Evolutionary conservation across 2,888 invertebrate genomes (phyloP), one percentile per base, ranked within the genome.

Genomic region (Aricia artaxerxes): DNA sequence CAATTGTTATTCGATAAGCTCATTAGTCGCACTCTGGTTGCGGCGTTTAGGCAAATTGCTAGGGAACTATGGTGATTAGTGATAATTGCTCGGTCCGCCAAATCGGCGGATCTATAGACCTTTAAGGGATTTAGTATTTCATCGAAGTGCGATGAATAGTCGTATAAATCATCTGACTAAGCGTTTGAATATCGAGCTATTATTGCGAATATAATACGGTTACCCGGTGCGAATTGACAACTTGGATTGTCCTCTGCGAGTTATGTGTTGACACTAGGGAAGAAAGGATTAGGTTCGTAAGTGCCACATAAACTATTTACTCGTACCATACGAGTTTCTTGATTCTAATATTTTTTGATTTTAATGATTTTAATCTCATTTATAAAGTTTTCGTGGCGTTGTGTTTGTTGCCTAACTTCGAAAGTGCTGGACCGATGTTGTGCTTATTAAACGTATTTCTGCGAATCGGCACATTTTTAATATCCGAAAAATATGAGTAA

Each of bases 1-100:
- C 85, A 61, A 78, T 40, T 75, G 44, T 31, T 61, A 38, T 60
- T 76, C 53, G 76, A 87, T 88, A 87, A 84, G 87, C 87, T 91
- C 89, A 92, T 91, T 91, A 91, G 87, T 84, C 83, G 84, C 84
- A 86, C 86, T 87, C 87, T 87, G 85, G 86, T 88, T 83, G 86
- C 76, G 87, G 84, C 84, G 86, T 64, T 79, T 79, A 16, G 60
- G 75, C 75, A 79, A 76, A 92, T 92, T 90, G 89, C 87, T 85
- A 84, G 84, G 88, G 85, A 91, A 91, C 90, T 91, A 88, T 88
- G 85, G 85, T 88, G 87, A 91, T 93, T 92, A 92, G 88, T 84
- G 87, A 86, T 91, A 91, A 92, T 92, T 89, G 88, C 86, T 89
- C 82, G 89, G 89, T 88, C 89, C 85, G 85, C 88, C 88, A 86